A percentile compares a stretch with the other conserved stretches of the same genome.
These are phyloP conservation scores for Drosophila robusta DNA, from an alignment of 2,888 invertebrate species.

Conservation along the genomic window DNA sequence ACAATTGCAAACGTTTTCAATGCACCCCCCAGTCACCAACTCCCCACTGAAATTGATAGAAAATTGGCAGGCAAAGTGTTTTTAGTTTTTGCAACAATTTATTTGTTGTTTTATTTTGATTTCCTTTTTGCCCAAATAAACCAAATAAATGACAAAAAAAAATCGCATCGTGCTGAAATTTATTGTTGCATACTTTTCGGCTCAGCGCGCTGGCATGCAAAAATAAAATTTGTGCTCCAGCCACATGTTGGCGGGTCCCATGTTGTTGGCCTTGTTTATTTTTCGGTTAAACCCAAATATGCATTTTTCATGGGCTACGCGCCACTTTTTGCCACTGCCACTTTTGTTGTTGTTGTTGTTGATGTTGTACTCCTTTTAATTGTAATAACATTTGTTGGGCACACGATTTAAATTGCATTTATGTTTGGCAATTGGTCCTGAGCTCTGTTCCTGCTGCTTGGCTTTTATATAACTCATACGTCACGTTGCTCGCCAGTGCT, in stretches of 20 bases:
- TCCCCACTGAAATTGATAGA: constrained; percentile 66
- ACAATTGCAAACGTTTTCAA: constrained; percentile 57
- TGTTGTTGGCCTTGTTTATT: constrained; percentile 65
- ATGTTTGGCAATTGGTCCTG: constrained; percentile 68
- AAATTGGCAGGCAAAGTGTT: constrained; percentile 72
- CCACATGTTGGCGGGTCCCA: constrained; percentile 46
- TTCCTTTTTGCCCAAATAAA: constrained; percentile 29
- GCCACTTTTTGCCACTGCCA: constrained; percentile 30
- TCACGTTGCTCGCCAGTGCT: constrained; percentile 25
- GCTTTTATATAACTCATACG: constrained; percentile 58
- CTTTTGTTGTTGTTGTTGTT: constrained; percentile 14
- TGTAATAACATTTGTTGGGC: constrained; percentile 75
- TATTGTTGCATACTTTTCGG: constrained; percentile 81
- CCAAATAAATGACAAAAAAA: constrained; percentile 34
- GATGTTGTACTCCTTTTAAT: constrained; percentile 57
- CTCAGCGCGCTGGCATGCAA: constrained; percentile 64
- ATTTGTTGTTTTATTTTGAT: constrained; percentile 32
- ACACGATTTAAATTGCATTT: constrained; percentile 74
- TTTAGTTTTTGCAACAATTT: constrained; percentile 68
- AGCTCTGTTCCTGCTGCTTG: constrained; percentile 31
- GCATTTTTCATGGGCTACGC: constrained; percentile 73
- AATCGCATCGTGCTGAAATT: constrained; percentile 58
- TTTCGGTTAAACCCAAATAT: constrained; percentile 76
- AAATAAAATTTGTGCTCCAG: constrained; percentile 35
- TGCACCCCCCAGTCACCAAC: not conserved